Evolutionary conservation across 2,888 invertebrate genomes (phyloP).

Genomic region (Diaprepes abbreviatus): DNA sequence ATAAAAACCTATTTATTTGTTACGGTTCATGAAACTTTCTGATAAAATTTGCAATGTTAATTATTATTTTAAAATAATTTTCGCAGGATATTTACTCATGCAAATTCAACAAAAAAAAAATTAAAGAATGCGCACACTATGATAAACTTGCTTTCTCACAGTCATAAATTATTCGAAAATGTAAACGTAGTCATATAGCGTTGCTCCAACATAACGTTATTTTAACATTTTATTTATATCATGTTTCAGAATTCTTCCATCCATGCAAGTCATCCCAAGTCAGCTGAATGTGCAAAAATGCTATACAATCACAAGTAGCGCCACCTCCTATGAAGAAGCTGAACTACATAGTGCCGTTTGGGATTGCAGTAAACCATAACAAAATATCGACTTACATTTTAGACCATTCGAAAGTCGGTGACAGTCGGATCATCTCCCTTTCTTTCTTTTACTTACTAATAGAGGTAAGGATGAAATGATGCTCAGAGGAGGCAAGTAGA

Average conservation of each 20-base stretch:
- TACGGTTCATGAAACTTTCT: too few relatives aligned
- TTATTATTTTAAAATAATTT: too few relatives aligned
- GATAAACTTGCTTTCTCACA: too few relatives aligned
- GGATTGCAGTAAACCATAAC: neutral
- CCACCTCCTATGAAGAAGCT: slow-evolving; percentile 58
- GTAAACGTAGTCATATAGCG: too few relatives aligned
- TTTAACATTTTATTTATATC: neutral
- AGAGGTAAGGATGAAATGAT: slow-evolving; percentile 42
- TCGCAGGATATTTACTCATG: too few relatives aligned
- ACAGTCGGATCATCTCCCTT: slow-evolving; percentile 1
- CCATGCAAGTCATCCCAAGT: slow-evolving; percentile 1
- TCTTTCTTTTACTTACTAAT: slow-evolving; percentile 47
- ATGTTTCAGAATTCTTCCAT: neutral
- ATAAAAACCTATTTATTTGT: too few relatives aligned
- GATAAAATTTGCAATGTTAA: too few relatives aligned
- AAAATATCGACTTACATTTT: neutral
- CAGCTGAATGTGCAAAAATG: neutral
- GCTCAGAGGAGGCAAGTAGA: slow-evolving; percentile 21
- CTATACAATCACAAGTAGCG: slow-evolving; percentile 43
- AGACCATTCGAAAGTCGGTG: neutral
- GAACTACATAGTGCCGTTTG: slow-evolving; percentile 49
- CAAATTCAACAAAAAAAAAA: too few relatives aligned
- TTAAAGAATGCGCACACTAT: too few relatives aligned
- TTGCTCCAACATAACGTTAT: too few relatives aligned
- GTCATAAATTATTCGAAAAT: too few relatives aligned